Evolutionary conservation across 2,113 vertebrate species (phyloP), one percentile per base, ranked within the genome.

Genomic region (Atrichornis clamosus): DNA sequence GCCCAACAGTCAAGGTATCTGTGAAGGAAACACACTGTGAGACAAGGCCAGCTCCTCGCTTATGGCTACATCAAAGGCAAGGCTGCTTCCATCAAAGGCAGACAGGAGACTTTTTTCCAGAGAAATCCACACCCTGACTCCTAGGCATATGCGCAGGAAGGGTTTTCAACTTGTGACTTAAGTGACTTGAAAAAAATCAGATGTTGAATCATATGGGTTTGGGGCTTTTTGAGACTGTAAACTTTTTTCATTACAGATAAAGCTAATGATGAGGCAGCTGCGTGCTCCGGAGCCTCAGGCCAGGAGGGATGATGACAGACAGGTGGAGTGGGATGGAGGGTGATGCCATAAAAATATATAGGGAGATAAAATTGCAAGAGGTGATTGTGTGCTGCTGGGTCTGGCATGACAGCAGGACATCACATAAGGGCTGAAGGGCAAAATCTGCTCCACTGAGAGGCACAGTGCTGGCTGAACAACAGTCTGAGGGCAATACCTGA

Each of bases 161-260:
- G 60, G 68, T 30, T 96, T 96, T 65, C 49, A 33, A 24, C 87
- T 92, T 79, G 85, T 70, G 92, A 87, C 95, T 95, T 76, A 70
- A 89, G 85, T 76, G 96, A 46, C 87, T 97, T 96, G 93, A 97
- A 96, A 93, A 64, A 87, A 97, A 96, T 97, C 96, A 97, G 94
- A 96, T 96, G 96, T 95, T 76, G 90, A 83, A 90, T 91, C 97
- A 96, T 88, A 91, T 94, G 96, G 84, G 62, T 24, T 63, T 68
- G 74, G 89, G 84, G 42, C 58, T 92, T 89, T 90, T 88, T 21
- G 75, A 79, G 60, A n/a, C 56, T 62, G 39, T 63, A 84, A 80
- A 55, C 49, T 52, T 72, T 62, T 78, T 86, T 64, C 75, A 60
- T 95, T 91, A 50, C 46, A 70, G 76, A 59, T 62, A 80, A 77